Evolutionary conservation across 1,140 invertebrate species (phyloP), one percentile per base, ranked within the genome.

Genomic region (Neodiprion virginianus): DNA sequence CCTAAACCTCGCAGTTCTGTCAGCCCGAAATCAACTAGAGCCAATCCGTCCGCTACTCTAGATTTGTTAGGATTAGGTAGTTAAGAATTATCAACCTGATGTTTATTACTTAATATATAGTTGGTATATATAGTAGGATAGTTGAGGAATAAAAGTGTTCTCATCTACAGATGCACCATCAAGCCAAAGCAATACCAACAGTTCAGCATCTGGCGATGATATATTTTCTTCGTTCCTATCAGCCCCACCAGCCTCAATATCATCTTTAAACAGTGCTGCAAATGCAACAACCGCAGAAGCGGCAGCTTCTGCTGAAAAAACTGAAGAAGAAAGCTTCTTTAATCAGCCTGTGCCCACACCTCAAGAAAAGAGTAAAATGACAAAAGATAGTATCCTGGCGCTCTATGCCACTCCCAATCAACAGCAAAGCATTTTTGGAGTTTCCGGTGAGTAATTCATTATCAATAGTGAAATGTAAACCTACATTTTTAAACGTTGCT

Each of bases 361-460:
- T 79, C 93, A 93, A 78, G 93, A 94, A 79, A 94, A 93, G 77
- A 93, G 92, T 74, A 96, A 96, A 89, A 89, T 98, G 86, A 96
- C 95, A 40, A 98, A 97, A 88, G 96, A 98, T 82, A 98, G 96
- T 84, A 98, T 98, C 87, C 89, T 98, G 84, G 96, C 96, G 7
- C 86, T 98, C 48, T 98, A 97, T 86, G 94, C 93, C 77, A 94
- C 85, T 66, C 80, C 85, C 0, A 84, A 72, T 78, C 79, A 79
- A 74, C 83, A 85, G 49, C 85, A 84, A 71, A 67, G 80, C 3
- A 79, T 85, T 67, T 86, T 84, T 71, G 82, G 80, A 79, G 81
- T 83, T 75, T 61, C 81, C 72, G 79, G 85, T 86, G 10, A 73
- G 67, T 40, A 40, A 40, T 78, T 69, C 70, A 4, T 61, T 9